Evolutionary conservation across 2,888 invertebrate genomes (phyloP).

Genomic region (Stratiomys singularior): DNA sequence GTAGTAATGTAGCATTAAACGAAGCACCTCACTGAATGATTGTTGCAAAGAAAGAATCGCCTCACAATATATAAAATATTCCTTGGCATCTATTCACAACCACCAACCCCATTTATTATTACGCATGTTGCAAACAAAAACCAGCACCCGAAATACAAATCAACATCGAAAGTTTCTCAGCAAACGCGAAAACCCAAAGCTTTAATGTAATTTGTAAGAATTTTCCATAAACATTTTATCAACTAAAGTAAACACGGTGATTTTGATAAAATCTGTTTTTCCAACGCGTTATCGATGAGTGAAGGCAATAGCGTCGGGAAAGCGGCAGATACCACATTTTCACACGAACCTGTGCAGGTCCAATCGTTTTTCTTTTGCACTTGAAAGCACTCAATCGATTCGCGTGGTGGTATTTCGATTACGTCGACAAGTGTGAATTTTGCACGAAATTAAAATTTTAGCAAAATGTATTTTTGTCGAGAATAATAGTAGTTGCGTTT

Average conservation of each 20-base stretch:
- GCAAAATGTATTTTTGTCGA: neutral
- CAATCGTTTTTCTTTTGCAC: slow-evolving; percentile 1
- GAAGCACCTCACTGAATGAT: neutral
- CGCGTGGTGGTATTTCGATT: neutral
- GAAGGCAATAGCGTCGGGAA: neutral
- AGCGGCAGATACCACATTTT: neutral
- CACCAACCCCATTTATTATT: neutral
- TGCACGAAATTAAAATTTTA: neutral
- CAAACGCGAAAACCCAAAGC: neutral
- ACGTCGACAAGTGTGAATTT: neutral
- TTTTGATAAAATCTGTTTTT: neutral
- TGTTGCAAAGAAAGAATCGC: slow-evolving; percentile 48
- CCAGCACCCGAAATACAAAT: neutral
- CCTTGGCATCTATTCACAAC: neutral
- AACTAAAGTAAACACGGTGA: neutral
- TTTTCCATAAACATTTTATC: neutral
- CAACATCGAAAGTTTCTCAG: neutral
- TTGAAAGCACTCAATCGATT: too few relatives aligned
- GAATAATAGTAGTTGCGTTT: slow-evolving; percentile 17
- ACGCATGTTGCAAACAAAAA: neutral
- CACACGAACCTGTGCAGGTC: neutral
- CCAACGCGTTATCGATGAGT: neutral
- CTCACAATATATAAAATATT: slow-evolving; percentile 53
- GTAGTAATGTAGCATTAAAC: neutral
- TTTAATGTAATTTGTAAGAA: neutral